Conservation (phyloP, 2,888 invertebrate species). For the Gymnocheta viridis region DNA sequence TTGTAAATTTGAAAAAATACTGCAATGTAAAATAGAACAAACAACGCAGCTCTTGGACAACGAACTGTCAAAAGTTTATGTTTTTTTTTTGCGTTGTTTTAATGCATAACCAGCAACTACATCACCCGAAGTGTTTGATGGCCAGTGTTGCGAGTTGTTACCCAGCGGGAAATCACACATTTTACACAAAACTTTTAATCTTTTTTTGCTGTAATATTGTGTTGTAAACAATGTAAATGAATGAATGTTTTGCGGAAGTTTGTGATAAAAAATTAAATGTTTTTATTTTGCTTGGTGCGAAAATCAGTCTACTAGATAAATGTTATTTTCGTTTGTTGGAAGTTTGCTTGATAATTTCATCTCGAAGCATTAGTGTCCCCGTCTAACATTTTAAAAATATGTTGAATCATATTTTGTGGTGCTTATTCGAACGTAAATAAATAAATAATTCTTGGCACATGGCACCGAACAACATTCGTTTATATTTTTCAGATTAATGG, state of each 20-base stretch:
- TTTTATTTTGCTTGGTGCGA: background rate
- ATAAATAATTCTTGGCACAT: no score
- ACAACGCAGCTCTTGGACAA: conserved; percentile 73
- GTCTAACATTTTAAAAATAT: background rate
- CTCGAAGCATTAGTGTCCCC: no score
- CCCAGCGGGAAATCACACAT: conserved; percentile 71
- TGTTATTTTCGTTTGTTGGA: background rate
- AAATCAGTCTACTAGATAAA: background rate
- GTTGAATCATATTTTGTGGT: no score
- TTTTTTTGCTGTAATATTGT: background rate
- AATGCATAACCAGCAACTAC: conserved; percentile 38
- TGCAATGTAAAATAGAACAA: conserved; percentile 30
- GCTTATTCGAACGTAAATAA: no score
- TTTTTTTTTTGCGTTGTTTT: background rate
- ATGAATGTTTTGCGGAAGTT: background rate
- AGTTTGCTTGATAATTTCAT: background rate
- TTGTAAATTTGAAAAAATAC: conserved; percentile 14
- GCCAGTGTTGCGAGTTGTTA: conserved; percentile 56
- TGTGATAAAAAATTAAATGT: conserved; percentile 5
- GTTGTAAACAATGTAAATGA: conserved; percentile 12
- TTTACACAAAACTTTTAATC: conserved; percentile 43
- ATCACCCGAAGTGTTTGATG: conserved; percentile 49
- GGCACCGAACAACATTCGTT: no score
- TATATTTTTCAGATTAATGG: no score
- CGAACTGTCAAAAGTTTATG: conserved; percentile 79